These are phyloP conservation scores for Etheostoma spectabile DNA, from an alignment of 2,113 vertebrate genomes.

Conservation along the genomic window DNA sequence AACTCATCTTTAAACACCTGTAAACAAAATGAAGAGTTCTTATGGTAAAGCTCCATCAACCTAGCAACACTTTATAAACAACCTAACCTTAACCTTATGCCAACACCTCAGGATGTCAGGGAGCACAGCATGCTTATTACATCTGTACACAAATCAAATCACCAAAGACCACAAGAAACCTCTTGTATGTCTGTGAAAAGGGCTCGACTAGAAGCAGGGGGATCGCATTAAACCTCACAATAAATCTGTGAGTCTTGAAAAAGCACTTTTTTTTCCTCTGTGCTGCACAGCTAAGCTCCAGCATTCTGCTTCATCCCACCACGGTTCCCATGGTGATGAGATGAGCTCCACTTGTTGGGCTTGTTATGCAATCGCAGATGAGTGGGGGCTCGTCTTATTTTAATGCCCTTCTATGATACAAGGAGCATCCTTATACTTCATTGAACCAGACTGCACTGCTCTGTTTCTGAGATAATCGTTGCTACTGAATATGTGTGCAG, in stretches of 20 bases:
- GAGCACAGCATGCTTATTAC: conserved; percentile 49
- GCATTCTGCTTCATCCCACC: conserved; percentile 75
- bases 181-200: conserved; percentile 61
- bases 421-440: conserved; percentile 29
- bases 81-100: conserved; percentile 24
- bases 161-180: conserved; percentile 41
- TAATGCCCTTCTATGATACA: conserved; percentile 54
- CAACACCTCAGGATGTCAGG: conserved; percentile 43
- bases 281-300: conserved; percentile 57
- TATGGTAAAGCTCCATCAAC: conserved; percentile 9
- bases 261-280: conserved; percentile 50
- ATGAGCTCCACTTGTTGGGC: conserved; percentile 79
- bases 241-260: conserved; percentile 67
- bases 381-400: conserved; percentile 82
- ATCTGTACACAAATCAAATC: conserved; percentile 68
- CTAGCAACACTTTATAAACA: conserved; percentile 25
- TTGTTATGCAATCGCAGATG: conserved; percentile 81
- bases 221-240: conserved; percentile 55
- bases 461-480: conserved; percentile 3
- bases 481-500: neutral
- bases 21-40: conserved; percentile 37
- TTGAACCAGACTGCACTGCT: conserved; percentile 11
- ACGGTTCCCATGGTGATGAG: conserved; percentile 82
- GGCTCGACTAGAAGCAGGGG: conserved; percentile 35
- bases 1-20: conserved; percentile 98